A percentile compares a stretch with the other conserved stretches of the same genome.
phyloP scores from a whole-genome alignment of 2,888 invertebrate species.

The Amiota minor region DNA sequence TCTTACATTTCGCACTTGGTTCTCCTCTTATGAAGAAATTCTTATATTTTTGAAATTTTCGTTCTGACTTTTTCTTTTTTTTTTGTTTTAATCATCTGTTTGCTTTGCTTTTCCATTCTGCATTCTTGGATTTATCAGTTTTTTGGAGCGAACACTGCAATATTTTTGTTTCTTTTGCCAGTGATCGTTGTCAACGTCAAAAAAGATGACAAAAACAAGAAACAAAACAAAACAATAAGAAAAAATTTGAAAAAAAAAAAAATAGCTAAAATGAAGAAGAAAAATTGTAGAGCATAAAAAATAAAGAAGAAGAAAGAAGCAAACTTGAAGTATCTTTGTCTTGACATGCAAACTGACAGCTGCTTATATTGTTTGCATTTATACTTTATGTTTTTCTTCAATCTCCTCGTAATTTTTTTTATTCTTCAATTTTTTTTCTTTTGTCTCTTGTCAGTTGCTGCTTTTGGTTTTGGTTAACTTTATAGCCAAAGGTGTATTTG shows the following conservation, averaged over 20 bases:
- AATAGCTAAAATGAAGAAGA: neutral
- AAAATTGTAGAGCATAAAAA: neutral
- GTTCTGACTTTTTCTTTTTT: neutral
- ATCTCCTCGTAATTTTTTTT: too few species aligned
- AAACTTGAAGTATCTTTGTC: slow-evolving; percentile 28
- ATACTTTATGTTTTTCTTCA: neutral
- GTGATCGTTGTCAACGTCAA: slow-evolving; percentile 24
- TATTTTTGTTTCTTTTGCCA: neutral
- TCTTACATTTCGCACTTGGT: neutral
- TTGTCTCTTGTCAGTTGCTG: neutral
- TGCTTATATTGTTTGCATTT: slow-evolving; percentile 37
- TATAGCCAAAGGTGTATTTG: neutral
- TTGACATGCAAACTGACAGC: slow-evolving; percentile 57
- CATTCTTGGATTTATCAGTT: neutral
- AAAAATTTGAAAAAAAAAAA: neutral
- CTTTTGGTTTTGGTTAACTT: neutral
- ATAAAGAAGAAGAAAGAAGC: neutral
- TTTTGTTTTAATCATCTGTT: neutral
- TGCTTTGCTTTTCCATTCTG: neutral
- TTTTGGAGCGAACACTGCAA: neutral
- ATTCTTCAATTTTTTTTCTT: neutral
- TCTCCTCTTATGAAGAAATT: neutral
- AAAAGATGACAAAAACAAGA: neutral
- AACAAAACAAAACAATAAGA: neutral
- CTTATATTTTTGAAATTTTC: neutral